Percentiles rank a stretch among this genome's conserved stretches.
These are phyloP conservation scores for Lerista edwardsae DNA, from an alignment of 2,797 vertebrate genomes.

Conservation along the genomic window DNA sequence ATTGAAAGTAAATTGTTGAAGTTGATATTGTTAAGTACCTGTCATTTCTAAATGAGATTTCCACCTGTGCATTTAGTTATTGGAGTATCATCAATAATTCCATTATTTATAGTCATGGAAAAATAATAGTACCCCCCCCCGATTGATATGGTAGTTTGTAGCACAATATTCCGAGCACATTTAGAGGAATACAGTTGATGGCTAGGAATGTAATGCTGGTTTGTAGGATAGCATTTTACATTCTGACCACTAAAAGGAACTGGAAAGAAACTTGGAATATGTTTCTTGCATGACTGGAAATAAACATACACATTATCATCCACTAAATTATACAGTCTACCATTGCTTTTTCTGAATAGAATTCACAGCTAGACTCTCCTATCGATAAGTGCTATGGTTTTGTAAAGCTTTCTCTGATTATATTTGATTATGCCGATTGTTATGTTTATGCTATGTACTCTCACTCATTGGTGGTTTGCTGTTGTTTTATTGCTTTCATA, in stretches of 20 bases:
- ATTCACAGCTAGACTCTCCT: background rate
- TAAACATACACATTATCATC: background rate
- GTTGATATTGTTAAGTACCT: constrained; percentile 67
- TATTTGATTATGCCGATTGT: too few relatives aligned
- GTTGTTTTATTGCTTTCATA: too few relatives aligned
- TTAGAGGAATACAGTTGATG: background rate
- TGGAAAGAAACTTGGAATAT: background rate
- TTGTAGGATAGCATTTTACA: background rate
- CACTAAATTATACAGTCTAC: background rate
- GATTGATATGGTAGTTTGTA: background rate
- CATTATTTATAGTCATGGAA: constrained; percentile 33
- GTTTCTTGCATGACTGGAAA: background rate
- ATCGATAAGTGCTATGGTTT: background rate
- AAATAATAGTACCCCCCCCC: background rate
- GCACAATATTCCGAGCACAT: background rate
- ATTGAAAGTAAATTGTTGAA: constrained; percentile 64
- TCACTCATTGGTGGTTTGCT: too few relatives aligned
- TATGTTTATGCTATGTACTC: too few relatives aligned
- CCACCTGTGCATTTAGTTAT: constrained; percentile 56
- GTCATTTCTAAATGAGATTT: constrained; percentile 69
- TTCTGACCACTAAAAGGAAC: background rate
- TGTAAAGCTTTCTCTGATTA: background rate
- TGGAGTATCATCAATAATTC: constrained; percentile 42
- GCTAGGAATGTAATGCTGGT: background rate
- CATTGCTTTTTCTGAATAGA: background rate